Conservation (phyloP, 2,888 invertebrate genomes). For the Athripsodes cinereus region DNA sequence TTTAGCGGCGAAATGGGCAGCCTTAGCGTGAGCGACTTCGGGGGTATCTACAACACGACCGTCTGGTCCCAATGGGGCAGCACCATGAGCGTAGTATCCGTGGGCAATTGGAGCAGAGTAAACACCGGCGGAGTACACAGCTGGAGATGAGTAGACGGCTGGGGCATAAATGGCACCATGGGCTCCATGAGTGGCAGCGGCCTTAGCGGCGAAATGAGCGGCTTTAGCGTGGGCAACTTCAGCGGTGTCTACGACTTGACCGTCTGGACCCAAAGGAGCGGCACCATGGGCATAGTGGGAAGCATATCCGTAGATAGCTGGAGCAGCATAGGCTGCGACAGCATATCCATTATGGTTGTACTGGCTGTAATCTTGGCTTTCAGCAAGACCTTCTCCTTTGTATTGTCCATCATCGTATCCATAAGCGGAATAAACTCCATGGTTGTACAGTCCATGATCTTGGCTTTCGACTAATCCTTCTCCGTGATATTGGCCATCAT, state of each 20-base stretch:
- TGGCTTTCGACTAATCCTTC: conserved; percentile 17
- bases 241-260: conserved; percentile 24
- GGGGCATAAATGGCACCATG: conserved; percentile 7
- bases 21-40: conserved; percentile 47
- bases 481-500: conserved; percentile 18
- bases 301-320: neutral
- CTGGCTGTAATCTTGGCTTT: neutral
- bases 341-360: conserved; percentile 43
- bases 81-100: conserved; percentile 9
- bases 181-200: conserved; percentile 30
- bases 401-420: neutral
- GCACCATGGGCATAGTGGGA: conserved; percentile 5
- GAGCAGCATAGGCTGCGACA: conserved; percentile 32
- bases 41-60: conserved; percentile 22
- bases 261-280: conserved; percentile 25
- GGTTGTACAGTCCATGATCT: conserved; percentile 29
- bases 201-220: conserved; percentile 31
- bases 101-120: neutral
- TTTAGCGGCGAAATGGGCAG: conserved; percentile 53
- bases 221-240: conserved; percentile 24
- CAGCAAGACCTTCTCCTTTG: neutral
- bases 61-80: conserved; percentile 10
- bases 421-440: conserved; percentile 46
- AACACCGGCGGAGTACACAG: neutral
- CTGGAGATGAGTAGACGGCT: neutral